Evolutionary conservation across 37 sponge, comb jelly and placozoan species (phyloP), one percentile per base, ranked within the genome.

Genomic region (Eunapius fragilis): DNA sequence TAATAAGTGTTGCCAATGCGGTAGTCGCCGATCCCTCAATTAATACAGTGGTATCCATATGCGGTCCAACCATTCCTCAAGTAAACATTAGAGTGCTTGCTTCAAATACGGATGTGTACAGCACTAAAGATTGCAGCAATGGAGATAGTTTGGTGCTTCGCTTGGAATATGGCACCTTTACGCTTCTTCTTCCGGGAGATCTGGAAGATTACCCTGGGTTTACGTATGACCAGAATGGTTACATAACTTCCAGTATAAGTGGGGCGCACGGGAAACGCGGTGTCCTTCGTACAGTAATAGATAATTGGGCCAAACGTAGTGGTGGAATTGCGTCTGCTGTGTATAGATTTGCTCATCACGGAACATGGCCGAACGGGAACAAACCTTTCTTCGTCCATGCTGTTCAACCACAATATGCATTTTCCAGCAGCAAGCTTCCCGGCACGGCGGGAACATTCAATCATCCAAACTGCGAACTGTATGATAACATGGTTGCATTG

Each of bases 271-370:
- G 75, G 70, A 84, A 84, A 34, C 77, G 77, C 9, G 37, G 68
- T n/a, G 24, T 17, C 3, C 35, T 67, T 10, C 3, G 35, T 13
- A 38, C 12, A 31, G 25, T 26, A 13, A 58, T 12, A 17, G 58
- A 58, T 58, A n/a, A n/a, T n/a, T n/a, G n/a, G n/a, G n/a, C n/a
- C n/a, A n/a, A n/a, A n/a, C n/a, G n/a, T n/a, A 4, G 19, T 13
- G 22, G 22, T 2, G 31, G 31, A 72, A 68, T 84, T 9, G 14
- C 24, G 9, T 67, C 76, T 1, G 33, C 77, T 67, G 75, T 73
- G 25, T 84, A 75, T 41, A 76, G 76, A 33, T 58, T 84, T 27
- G 24, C 85, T 68, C 85, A 84, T 26, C 85, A 84, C 31, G 85
- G 85, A 23, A 77, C 85, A 31, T 76, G 85, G 27, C 14, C 31